A percentile compares a stretch with the other conserved stretches of the same genome.
Evolutionary conservation across 37 sponge, comb jelly and placozoan genomes (phyloP).

Genomic region (Sycon ciliatum): DNA sequence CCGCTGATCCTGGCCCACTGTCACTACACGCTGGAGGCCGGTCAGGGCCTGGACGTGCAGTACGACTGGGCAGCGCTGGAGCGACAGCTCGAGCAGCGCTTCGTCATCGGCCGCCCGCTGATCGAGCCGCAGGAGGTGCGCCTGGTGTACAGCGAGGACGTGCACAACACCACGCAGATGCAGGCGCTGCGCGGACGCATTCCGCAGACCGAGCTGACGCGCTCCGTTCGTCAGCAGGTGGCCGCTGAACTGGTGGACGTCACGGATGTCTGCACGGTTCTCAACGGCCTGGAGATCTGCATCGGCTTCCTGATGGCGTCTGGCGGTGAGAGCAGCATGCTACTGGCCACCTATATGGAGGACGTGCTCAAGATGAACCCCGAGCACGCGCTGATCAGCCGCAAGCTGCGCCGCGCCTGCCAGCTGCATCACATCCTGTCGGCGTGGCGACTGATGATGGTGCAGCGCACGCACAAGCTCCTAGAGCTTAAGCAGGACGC

Average conservation of each 20-base stretch:
- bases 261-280: not conserved
- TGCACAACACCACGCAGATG: no score
- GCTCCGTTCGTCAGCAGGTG: not conserved
- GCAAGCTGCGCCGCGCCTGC: not conserved
- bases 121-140: constrained; percentile 29
- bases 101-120: constrained; percentile 50
- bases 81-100: constrained; percentile 50
- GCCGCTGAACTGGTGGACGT: not conserved
- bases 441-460: not conserved
- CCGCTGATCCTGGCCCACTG: constrained; percentile 56
- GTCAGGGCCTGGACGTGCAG: constrained; percentile 40
- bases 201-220: no score
- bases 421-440: not conserved
- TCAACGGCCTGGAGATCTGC: not conserved
- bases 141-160: no score
- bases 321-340: not conserved
- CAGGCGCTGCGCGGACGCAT: no score
- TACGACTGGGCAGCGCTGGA: constrained; percentile 55
- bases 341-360: not conserved
- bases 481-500: no score
- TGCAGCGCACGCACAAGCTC: not conserved
- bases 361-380: not conserved
- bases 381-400: not conserved
- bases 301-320: not conserved
- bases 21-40: constrained; percentile 50